These are phyloP conservation scores for Echinarachnius parma DNA, from an alignment of 53 echinoderm and acorn worm genomes.

Conservation along the genomic window DNA sequence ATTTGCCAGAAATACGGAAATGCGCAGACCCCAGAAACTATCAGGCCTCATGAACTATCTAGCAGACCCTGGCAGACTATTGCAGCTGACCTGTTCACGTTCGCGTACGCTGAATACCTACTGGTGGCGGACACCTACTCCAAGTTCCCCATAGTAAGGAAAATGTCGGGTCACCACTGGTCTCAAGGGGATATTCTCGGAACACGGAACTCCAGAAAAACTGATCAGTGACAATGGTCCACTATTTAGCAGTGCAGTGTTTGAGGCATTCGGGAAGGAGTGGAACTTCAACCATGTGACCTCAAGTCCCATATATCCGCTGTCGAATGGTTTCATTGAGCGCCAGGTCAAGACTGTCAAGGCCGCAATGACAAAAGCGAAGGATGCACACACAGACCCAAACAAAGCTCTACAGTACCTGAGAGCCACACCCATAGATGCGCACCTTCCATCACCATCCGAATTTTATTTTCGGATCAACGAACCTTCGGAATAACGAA, in stretches of 20 bases:
- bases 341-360: conserved; percentile 59
- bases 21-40: conserved; percentile 44
- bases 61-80: conserved; percentile 62
- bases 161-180: conserved; percentile 41
- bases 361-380: conserved; percentile 51
- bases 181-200: conserved; percentile 43
- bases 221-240: conserved; percentile 57
- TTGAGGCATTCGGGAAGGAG: conserved; percentile 45
- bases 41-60: conserved; percentile 51
- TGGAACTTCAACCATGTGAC: conserved; percentile 67
- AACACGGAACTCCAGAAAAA: conserved; percentile 56
- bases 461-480: too few species aligned
- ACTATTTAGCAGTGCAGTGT: conserved; percentile 40
- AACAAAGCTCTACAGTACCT: conserved; percentile 49
- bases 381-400: conserved; percentile 9
- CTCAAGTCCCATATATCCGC: conserved; percentile 56
- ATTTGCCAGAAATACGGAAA: conserved; percentile 41
- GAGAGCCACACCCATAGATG: conserved; percentile 50
- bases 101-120: conserved; percentile 50
- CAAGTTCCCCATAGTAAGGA: conserved; percentile 46
- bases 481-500: too few species aligned
- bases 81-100: conserved; percentile 52
- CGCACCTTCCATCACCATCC: conserved; percentile 46
- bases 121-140: conserved; percentile 65
- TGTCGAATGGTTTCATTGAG: conserved; percentile 60